Base-by-base conservation (phyloP, 2,797 vertebrate species). In the Dendrocincla tyrannina region DNA sequence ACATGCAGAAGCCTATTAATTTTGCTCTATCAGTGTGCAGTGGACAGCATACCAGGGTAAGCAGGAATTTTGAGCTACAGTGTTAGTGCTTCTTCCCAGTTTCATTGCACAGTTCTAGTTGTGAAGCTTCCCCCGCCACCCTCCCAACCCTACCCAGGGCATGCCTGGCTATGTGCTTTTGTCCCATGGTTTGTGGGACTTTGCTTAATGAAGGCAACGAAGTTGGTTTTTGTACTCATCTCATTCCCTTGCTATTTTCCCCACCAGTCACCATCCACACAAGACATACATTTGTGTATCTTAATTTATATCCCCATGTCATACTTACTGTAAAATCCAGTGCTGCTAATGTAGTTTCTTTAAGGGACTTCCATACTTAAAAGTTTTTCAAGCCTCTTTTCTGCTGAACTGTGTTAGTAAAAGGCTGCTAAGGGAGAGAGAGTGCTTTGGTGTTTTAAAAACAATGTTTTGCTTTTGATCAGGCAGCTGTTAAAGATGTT, bases 401-500 rank as follows among this genome's bases (percentile, higher is more conserved):
- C 53, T 81, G 35, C n/a, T 82, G 47, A 91, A 52, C 66, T 32
- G 22, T 85, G 25, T 22, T 30, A 74, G 53, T 32, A 30, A 94
- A 62, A 59, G 77, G 56, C 22, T 95, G 91, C 66, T 52, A 69
- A 89, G 47, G 50, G 59, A 77, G 17, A 84, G 76, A 83, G 79
- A 86, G 92, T 67, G 33, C 49, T 42, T 87, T 85, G 35, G n/a
- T 72, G 62, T 88, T 76, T 76, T 46, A 35, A 66, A 92, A 88
- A 90, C 27, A 3, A 69, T 69, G 33, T 25, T 72, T 79, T 32
- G 25, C 76, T 92, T 89, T 91, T 85, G 53, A 80, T 95, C 80
- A 89, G 82, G 69, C 63, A 83, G 91, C 74, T 95, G 85, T 78
- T 91, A 62, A 88, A 95, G 59, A 47, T 75, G 80, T 85, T 90